Evolutionary conservation across 2,888 invertebrate species (phyloP).

Genomic region (Mythimna impura): DNA sequence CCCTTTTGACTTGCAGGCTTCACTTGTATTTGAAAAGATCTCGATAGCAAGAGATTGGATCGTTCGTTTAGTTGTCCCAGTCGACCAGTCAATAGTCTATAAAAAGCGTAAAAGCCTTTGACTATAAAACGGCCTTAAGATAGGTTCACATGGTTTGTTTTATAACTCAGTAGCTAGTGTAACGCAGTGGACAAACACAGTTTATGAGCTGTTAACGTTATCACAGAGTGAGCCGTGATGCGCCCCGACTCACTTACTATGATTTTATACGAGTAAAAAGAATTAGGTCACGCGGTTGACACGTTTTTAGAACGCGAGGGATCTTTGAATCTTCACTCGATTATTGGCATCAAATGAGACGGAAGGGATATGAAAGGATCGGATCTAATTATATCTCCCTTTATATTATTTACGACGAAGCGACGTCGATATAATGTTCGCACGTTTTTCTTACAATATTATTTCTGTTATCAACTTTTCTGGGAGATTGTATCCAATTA

Average conservation of each 20-base stretch:
- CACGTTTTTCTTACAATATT: slow-evolving; percentile 21
- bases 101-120: slow-evolving; percentile 63
- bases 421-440: slow-evolving; percentile 9
- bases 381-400: slow-evolving; percentile 58
- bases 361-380: slow-evolving; percentile 55
- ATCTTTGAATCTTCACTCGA: slow-evolving; percentile 63
- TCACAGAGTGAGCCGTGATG: slow-evolving; percentile 52
- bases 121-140: slow-evolving; percentile 68
- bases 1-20: slow-evolving; percentile 48
- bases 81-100: slow-evolving; percentile 64
- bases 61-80: slow-evolving; percentile 62
- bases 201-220: slow-evolving; percentile 70
- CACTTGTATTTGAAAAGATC: slow-evolving; percentile 54
- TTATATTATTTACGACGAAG: slow-evolving; percentile 31
- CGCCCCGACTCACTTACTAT: slow-evolving; percentile 28
- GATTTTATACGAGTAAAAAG: slow-evolving; percentile 52
- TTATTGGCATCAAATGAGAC: slow-evolving; percentile 67
- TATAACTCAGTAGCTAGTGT: slow-evolving; percentile 61
- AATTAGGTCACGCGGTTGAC: slow-evolving; percentile 66
- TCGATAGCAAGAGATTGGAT: slow-evolving; percentile 68
- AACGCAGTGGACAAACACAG: slow-evolving; percentile 60
- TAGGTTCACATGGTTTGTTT: slow-evolving; percentile 68
- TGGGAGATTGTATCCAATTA: slow-evolving; percentile 52
- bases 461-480: slow-evolving; percentile 43
- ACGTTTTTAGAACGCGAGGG: slow-evolving; percentile 54